phyloP scores from a whole-genome alignment of 2,113 vertebrate genomes.

The Tupaia tana region DNA sequence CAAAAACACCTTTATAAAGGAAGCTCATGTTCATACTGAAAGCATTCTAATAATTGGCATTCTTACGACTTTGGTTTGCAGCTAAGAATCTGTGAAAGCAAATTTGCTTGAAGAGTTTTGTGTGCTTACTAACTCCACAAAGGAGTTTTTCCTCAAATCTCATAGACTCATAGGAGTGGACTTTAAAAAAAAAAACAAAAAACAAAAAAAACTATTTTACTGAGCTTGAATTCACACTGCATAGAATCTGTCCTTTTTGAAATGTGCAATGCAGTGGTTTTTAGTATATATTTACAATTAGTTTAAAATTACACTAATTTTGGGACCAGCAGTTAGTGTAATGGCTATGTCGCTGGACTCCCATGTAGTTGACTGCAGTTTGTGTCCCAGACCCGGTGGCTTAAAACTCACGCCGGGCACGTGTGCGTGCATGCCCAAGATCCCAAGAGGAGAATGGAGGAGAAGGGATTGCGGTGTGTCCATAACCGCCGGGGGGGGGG shows the following conservation, averaged over 20 bases:
- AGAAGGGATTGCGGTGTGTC: too few relatives aligned
- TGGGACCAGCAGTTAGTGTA: too few relatives aligned
- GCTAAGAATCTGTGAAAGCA: not conserved
- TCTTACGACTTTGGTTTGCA: not conserved
- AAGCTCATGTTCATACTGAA: not conserved
- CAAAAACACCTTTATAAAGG: not conserved
- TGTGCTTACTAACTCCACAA: not conserved
- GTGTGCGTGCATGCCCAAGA: too few relatives aligned
- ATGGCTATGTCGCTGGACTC: too few relatives aligned
- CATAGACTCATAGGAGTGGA: not conserved
- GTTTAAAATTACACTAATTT: too few relatives aligned
- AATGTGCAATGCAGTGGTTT: not conserved
- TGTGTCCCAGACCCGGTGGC: too few relatives aligned
- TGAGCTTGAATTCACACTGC: conserved; percentile 26
- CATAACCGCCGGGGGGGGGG: too few relatives aligned
- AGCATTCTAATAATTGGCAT: not conserved
- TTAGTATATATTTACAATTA: not conserved
- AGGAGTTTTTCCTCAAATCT: not conserved
- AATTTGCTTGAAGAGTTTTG: not conserved
- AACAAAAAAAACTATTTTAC: not conserved
- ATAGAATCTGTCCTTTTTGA: not conserved
- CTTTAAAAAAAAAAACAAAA: not conserved
- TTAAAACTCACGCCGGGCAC: too few relatives aligned
- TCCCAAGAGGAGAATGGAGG: too few relatives aligned
- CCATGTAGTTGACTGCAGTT: too few relatives aligned